phyloP scores from a whole-genome alignment of 2,113 vertebrate species.

The Syngnathus typhle region DNA sequence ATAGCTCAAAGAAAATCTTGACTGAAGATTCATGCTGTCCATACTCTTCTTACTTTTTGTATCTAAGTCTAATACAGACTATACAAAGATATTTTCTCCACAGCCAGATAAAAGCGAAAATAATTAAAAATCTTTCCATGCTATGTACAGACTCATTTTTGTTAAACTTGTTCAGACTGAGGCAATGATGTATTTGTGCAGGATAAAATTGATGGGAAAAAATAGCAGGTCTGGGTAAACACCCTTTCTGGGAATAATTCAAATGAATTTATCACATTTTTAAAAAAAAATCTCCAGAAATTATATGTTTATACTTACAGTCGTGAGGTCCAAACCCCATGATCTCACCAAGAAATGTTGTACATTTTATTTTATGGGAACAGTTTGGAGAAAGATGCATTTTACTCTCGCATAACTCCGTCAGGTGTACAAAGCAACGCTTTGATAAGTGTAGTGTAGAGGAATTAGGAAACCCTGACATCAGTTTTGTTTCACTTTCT shows the following conservation, averaged over 20 bases:
- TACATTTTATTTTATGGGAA: no score
- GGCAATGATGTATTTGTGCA: neutral
- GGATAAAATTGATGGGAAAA: neutral
- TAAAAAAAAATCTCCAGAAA: neutral
- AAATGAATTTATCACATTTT: neutral
- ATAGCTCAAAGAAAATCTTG: neutral
- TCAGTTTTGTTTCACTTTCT: slow-evolving; percentile 7
- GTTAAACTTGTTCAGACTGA: neutral
- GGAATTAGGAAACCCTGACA: neutral
- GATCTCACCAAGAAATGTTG: neutral
- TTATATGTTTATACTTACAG: neutral
- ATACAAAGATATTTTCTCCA: no score
- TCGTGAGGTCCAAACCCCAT: neutral
- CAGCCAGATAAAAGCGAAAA: neutral
- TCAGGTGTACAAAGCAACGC: neutral
- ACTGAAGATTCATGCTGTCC: neutral
- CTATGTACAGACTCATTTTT: neutral
- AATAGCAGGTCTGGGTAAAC: neutral
- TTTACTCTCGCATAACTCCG: no score
- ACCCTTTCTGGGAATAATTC: neutral
- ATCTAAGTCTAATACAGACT: neutral
- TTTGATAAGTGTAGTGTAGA: neutral
- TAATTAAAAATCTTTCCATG: neutral
- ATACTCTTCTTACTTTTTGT: neutral
- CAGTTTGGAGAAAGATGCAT: no score